These are phyloP conservation scores for Muschampia plurimacula DNA, from an alignment of 2,888 invertebrate genomes.

Conservation along the genomic window DNA sequence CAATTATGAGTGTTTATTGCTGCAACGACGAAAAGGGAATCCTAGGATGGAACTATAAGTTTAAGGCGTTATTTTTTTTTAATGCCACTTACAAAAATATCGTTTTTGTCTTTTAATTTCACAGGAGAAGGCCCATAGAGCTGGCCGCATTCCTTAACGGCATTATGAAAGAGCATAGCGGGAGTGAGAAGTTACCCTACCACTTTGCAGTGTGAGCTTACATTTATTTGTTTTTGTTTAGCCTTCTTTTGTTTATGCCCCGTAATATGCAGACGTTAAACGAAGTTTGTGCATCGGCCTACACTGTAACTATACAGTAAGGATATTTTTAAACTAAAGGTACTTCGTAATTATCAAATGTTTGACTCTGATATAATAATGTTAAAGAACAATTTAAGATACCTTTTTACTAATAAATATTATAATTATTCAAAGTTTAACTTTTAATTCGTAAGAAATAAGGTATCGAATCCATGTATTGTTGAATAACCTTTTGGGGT, in stretches of 20 bases:
- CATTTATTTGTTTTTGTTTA: constrained; percentile 61
- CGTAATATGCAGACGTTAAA: neutral
- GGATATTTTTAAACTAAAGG: too few species aligned
- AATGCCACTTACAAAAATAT: neutral
- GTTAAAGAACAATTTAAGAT: too few species aligned
- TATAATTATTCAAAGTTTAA: too few species aligned
- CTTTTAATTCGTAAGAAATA: neutral
- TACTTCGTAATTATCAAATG: too few species aligned
- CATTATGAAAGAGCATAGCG: constrained; percentile 77
- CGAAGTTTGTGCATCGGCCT: constrained; percentile 19
- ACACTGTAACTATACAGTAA: neutral
- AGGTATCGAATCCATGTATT: too few species aligned
- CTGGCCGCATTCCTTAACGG: constrained; percentile 83
- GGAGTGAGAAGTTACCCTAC: constrained; percentile 82
- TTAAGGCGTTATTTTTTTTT: neutral
- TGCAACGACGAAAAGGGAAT: too few species aligned
- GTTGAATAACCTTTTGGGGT: too few species aligned
- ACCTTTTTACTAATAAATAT: too few species aligned
- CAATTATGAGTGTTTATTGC: too few species aligned
- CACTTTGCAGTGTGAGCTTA: constrained; percentile 86
- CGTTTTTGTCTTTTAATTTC: constrained; percentile 52
- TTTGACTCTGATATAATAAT: too few species aligned
- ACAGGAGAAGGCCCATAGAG: constrained; percentile 84
- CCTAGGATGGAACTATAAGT: too few species aligned
- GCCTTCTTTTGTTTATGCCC: constrained; percentile 38